Evolutionary conservation across 2,113 vertebrate species (phyloP).

Genomic region (Dissostichus mawsoni): DNA sequence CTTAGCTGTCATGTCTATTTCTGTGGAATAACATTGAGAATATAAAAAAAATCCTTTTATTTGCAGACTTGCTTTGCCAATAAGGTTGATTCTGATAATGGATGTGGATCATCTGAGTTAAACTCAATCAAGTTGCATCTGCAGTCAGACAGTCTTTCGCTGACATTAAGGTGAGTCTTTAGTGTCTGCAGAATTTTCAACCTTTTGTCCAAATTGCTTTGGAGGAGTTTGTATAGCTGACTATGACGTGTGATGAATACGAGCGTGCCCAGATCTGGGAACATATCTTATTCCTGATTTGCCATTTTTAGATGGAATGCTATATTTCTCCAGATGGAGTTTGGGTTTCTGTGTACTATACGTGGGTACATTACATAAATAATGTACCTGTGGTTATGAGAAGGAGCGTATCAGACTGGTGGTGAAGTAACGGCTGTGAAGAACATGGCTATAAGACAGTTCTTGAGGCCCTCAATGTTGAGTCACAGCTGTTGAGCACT

Average conservation of each 20-base stretch:
- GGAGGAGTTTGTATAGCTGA: not conserved
- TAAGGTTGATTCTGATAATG: not conserved
- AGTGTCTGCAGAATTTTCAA: not conserved
- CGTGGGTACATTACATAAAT: too few species aligned
- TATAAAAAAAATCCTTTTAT: too few species aligned
- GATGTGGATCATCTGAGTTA: conserved; percentile 8
- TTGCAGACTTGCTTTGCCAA: too few species aligned
- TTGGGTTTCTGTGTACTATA: not conserved
- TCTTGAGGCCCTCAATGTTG: too few species aligned
- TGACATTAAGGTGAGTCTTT: conserved; percentile 14
- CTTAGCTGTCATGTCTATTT: too few species aligned
- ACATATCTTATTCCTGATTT: not conserved
- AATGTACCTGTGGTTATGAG: too few species aligned
- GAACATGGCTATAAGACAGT: not conserved
- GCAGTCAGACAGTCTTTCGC: not conserved
- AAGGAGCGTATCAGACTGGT: too few species aligned
- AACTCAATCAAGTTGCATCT: conserved; percentile 24
- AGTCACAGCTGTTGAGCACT: not conserved
- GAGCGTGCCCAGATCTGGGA: too few species aligned
- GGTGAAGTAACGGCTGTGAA: not conserved
- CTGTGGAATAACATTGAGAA: too few species aligned
- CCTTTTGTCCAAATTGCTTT: not conserved
- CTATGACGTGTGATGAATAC: too few species aligned
- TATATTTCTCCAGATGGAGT: not conserved
- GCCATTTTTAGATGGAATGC: not conserved